These are phyloP conservation scores for Scolanthus callimorphus DNA, from an alignment of 92 coral and sea anemone genomes.

Conservation along the genomic window DNA sequence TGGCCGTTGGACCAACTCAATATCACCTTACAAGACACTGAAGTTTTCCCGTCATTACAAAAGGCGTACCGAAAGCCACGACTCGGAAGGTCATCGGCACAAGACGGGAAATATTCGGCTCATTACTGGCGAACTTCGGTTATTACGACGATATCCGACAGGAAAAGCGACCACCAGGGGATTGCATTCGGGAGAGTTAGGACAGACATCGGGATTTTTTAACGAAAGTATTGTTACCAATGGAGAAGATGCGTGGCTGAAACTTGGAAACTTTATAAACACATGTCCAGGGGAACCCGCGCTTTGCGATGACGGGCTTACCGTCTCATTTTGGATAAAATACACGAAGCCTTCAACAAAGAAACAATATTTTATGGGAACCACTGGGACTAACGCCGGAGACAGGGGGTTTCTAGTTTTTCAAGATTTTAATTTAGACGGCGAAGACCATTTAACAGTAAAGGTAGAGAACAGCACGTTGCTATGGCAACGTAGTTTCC, in stretches of 20 bases:
- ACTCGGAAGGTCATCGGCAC: constrained; percentile 4
- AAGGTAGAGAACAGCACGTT: constrained; percentile 81
- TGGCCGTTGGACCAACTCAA: constrained; percentile 86
- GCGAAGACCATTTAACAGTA: constrained; percentile 72
- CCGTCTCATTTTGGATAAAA: constrained; percentile 90
- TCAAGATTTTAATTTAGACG: constrained; percentile 63
- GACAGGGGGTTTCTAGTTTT: constrained; percentile 82
- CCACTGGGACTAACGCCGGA: constrained; percentile 77
- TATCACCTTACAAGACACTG: constrained; percentile 36
- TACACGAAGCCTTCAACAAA: constrained; percentile 33
- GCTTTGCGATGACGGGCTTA: constrained; percentile 71
- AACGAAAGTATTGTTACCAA: constrained; percentile 69
- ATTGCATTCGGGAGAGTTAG: constrained; percentile 53
- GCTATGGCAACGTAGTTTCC: constrained; percentile 85
- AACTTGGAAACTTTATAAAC: constrained; percentile 78
- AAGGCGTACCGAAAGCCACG: constrained; percentile 3
- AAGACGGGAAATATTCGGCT: constrained; percentile 15
- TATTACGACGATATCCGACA: constrained; percentile 45
- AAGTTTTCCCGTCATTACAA: constrained; percentile 22
- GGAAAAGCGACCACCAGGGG: constrained; percentile 57
- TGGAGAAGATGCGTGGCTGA: constrained; percentile 81
- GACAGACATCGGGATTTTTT: constrained; percentile 47
- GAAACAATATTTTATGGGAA: constrained; percentile 81
- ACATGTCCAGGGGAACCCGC: constrained; percentile 88
- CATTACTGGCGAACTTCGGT: constrained; percentile 54